Evolutionary conservation across 2,113 vertebrate genomes (phyloP).

Genomic region (Mobula birostris): DNA sequence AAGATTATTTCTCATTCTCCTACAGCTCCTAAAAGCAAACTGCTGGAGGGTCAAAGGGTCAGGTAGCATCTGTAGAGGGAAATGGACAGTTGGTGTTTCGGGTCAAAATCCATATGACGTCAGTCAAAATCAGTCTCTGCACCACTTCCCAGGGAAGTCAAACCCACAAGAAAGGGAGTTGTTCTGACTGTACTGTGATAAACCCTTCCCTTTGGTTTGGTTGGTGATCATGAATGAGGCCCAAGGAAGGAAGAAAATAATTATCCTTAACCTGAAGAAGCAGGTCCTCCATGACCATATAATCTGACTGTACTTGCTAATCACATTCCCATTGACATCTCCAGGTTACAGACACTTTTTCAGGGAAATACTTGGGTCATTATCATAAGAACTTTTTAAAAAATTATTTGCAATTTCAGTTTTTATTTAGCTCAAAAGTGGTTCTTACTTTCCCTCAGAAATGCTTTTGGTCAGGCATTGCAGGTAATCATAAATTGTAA

Average conservation of each 20-base stretch:
- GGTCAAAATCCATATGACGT: too few species aligned
- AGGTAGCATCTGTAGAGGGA: too few species aligned
- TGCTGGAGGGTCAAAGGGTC: too few species aligned
- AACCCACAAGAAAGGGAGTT: not conserved
- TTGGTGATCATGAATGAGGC: not conserved
- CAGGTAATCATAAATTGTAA: conserved; percentile 86
- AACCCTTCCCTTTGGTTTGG: not conserved
- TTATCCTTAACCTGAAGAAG: not conserved
- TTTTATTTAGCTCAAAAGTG: not conserved
- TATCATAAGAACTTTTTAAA: not conserved
- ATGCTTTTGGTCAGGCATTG: conserved; percentile 85
- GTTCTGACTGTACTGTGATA: not conserved
- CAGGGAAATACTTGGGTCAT: not conserved
- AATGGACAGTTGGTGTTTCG: too few species aligned
- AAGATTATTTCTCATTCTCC: too few species aligned
- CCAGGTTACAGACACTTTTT: not conserved
- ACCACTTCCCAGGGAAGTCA: too few species aligned
- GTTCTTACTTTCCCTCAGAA: conserved; percentile 67
- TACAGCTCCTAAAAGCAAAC: too few species aligned
- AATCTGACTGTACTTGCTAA: not conserved
- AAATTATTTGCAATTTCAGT: not conserved
- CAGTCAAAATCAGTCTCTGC: too few species aligned
- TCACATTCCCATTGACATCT: not conserved
- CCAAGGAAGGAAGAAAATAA: not conserved
- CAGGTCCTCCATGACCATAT: not conserved